Conservation (phyloP, 2,888 invertebrate genomes). For the Tanaodytes sp. region DNA sequence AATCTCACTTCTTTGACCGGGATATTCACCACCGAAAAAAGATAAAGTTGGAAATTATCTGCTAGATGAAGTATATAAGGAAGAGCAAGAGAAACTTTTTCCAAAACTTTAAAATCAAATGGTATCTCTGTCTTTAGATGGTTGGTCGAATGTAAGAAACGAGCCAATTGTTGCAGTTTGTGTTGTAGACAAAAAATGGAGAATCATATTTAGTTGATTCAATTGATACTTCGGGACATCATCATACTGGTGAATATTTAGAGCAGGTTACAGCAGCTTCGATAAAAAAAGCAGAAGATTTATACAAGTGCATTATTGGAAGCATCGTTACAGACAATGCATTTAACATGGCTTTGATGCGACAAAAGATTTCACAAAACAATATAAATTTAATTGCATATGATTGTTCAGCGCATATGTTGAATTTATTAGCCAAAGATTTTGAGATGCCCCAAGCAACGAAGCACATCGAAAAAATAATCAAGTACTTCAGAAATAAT, state of each 20-base stretch:
- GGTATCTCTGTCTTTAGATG: conserved; percentile 13
- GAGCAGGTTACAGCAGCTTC: not conserved
- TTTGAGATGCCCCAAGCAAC: not conserved
- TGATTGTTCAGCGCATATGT: not conserved
- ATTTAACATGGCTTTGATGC: conserved; percentile 3
- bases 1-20: not conserved
- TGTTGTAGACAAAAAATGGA: conserved; percentile 8
- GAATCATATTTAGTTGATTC: conserved; percentile 13
- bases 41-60: conserved; percentile 4
- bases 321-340: conserved; percentile 14
- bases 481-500: not conserved
- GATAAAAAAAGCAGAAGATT: not conserved
- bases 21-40: not conserved
- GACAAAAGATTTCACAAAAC: no score
- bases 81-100: conserved; percentile 4
- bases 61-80: not conserved
- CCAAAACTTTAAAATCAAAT: conserved; percentile 1
- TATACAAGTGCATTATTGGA: conserved; percentile 6
- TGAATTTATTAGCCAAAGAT: no score
- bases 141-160: conserved; percentile 13
- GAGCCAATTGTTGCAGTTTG: conserved; percentile 7
- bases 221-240: conserved; percentile 15
- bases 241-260: conserved; percentile 15
- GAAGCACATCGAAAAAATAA: conserved; percentile 6
- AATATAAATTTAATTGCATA: not conserved